Percentiles rank a stretch among this genome's conserved stretches.
phyloP scores from a whole-genome alignment of 2,888 invertebrate genomes.

The Campoplex nolae region DNA sequence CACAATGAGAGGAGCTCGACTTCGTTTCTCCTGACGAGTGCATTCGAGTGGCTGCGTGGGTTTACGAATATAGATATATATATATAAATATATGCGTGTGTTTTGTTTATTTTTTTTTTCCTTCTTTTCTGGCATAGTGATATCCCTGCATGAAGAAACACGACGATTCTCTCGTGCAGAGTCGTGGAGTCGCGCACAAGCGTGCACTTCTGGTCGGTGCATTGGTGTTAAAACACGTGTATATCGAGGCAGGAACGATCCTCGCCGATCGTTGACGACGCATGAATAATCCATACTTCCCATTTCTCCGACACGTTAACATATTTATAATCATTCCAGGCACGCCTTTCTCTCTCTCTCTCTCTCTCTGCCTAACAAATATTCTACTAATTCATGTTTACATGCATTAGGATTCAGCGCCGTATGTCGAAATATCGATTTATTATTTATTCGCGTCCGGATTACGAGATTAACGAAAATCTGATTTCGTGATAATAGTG shows the following conservation, averaged over 20 bases:
- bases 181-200: constrained; percentile 5
- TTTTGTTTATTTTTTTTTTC: background rate
- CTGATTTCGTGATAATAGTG: background rate
- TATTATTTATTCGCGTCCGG: constrained; percentile 2
- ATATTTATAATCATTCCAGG: constrained; percentile 44
- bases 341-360: constrained; percentile 18
- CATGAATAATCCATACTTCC: constrained; percentile 69
- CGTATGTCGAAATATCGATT: background rate
- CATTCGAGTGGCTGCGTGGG: constrained; percentile 67
- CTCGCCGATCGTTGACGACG: constrained; percentile 46
- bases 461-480: background rate
- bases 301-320: constrained; percentile 57
- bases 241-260: constrained; percentile 38
- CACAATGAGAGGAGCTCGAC: constrained; percentile 59
- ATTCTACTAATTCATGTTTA: constrained; percentile 1
- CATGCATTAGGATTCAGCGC: constrained; percentile 5
- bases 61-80: constrained; percentile 8
- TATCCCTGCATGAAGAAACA: constrained; percentile 49
- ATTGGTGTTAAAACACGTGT: constrained; percentile 70
- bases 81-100: background rate
- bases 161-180: constrained; percentile 40
- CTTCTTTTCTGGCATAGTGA: constrained; percentile 25
- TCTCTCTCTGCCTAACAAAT: background rate
- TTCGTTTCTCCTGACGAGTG: constrained; percentile 58
- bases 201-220: constrained; percentile 51